These are phyloP conservation scores for Scomber scombrus DNA, from an alignment of 2,113 vertebrate genomes.

Conservation along the genomic window DNA sequence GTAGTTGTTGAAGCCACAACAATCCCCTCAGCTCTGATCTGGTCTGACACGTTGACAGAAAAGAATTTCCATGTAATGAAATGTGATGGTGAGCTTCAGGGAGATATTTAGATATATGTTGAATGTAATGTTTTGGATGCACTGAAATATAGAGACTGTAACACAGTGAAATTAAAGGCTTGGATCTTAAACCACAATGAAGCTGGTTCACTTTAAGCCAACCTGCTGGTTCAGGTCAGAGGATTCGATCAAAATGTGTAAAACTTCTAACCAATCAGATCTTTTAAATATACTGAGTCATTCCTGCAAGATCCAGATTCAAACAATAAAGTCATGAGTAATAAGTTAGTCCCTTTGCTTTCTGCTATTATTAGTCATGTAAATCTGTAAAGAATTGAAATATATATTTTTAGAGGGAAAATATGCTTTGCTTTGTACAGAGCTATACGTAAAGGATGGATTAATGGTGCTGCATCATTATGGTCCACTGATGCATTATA, in stretches of 20 bases:
- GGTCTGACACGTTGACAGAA: slow-evolving; percentile 45
- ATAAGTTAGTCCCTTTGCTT: background rate
- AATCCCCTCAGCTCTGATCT: slow-evolving; percentile 25
- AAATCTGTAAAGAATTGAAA: background rate
- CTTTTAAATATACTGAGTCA: too few relatives aligned
- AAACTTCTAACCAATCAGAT: background rate
- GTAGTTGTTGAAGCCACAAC: slow-evolving; percentile 22
- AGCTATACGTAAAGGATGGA: too few relatives aligned
- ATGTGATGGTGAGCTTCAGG: slow-evolving; percentile 8
- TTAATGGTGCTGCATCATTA: too few relatives aligned
- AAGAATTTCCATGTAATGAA: slow-evolving; percentile 20
- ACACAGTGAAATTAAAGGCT: slow-evolving; percentile 15
- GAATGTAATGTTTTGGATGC: slow-evolving; percentile 1
- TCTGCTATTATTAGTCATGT: background rate
- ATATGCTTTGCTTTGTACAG: too few relatives aligned
- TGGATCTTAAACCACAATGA: slow-evolving; percentile 17
- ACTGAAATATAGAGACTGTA: background rate
- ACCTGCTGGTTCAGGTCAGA: background rate
- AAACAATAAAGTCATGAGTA: background rate
- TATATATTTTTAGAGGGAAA: background rate
- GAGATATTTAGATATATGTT: slow-evolving; percentile 4
- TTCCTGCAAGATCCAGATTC: background rate
- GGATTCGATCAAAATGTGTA: background rate
- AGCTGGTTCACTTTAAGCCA: slow-evolving; percentile 1
- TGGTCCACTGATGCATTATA: too few relatives aligned